Conservation (phyloP, 2,797 vertebrate genomes). For the Peromyscus attwateri region DNA sequence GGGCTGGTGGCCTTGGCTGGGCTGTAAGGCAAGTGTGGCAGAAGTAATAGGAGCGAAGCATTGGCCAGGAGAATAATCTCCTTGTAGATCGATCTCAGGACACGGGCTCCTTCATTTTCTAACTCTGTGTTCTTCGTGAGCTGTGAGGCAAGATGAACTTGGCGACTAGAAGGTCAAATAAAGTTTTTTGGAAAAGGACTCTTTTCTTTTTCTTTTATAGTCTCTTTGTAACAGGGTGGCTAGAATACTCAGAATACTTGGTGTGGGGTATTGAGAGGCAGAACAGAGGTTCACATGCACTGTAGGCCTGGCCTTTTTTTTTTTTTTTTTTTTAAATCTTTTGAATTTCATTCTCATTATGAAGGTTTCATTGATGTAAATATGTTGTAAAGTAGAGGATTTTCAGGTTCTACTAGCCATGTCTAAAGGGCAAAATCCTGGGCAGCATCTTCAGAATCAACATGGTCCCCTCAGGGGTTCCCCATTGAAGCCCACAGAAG, state of each 20-base stretch:
- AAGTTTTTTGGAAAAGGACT: background rate
- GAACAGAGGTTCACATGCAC: background rate
- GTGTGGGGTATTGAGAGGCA: background rate
- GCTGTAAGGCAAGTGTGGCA: background rate
- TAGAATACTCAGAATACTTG: background rate
- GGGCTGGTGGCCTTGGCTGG: background rate
- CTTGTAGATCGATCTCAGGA: background rate
- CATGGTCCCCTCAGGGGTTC: background rate
- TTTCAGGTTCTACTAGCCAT: background rate
- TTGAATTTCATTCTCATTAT: slow-evolving; percentile 5
- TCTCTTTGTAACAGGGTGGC: slow-evolving; percentile 6
- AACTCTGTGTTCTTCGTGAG: background rate
- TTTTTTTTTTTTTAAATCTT: background rate
- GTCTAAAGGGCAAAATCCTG: background rate
- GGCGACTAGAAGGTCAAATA: background rate
- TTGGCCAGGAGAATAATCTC: background rate
- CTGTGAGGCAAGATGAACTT: background rate
- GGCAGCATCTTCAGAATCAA: background rate
- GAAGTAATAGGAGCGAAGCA: slow-evolving; percentile 24
- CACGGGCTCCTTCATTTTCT: background rate
- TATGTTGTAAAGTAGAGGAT: slow-evolving; percentile 53
- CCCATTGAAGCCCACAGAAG: background rate
- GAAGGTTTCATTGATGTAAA: slow-evolving; percentile 8
- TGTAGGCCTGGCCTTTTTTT: background rate
- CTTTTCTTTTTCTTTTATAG: background rate